These are phyloP conservation scores for Pinna nobilis DNA, from an alignment of 1,140 invertebrate genomes.

Conservation along the genomic window DNA sequence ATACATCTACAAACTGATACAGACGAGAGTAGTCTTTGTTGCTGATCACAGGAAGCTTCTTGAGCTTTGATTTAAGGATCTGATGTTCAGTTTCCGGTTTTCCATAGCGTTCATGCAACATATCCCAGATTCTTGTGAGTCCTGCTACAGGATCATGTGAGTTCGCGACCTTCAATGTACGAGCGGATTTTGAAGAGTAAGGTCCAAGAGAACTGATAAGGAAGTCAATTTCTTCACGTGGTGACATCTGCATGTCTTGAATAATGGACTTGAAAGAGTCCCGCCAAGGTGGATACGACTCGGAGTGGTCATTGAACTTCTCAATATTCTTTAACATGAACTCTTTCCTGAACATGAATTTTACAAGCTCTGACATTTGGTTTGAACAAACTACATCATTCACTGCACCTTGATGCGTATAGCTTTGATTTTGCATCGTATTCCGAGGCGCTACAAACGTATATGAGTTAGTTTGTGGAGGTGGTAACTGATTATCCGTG, in stretches of 20 bases:
- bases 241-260: neutral
- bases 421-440: neutral
- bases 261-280: slow-evolving; percentile 18
- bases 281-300: slow-evolving; percentile 10
- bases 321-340: neutral
- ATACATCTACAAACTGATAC: slow-evolving; percentile 40
- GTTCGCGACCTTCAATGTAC: neutral
- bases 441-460: neutral
- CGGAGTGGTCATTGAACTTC: slow-evolving; percentile 2
- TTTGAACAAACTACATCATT: neutral
- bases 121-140: slow-evolving; percentile 31
- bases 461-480: neutral
- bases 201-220: slow-evolving; percentile 18
- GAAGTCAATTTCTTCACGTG: slow-evolving; percentile 8
- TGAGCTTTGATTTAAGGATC: slow-evolving; percentile 25
- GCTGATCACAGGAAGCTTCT: slow-evolving; percentile 26
- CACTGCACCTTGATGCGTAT: neutral
- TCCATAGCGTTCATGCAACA: slow-evolving; percentile 42
- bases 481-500: neutral
- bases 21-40: slow-evolving; percentile 26
- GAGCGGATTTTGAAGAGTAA: neutral
- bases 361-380: neutral
- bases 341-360: slow-evolving; percentile 11
- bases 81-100: slow-evolving; percentile 28
- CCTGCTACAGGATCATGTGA: slow-evolving; percentile 17